These are phyloP conservation scores for Molorchus minor DNA, from an alignment of 2,888 invertebrate genomes.

Conservation along the genomic window DNA sequence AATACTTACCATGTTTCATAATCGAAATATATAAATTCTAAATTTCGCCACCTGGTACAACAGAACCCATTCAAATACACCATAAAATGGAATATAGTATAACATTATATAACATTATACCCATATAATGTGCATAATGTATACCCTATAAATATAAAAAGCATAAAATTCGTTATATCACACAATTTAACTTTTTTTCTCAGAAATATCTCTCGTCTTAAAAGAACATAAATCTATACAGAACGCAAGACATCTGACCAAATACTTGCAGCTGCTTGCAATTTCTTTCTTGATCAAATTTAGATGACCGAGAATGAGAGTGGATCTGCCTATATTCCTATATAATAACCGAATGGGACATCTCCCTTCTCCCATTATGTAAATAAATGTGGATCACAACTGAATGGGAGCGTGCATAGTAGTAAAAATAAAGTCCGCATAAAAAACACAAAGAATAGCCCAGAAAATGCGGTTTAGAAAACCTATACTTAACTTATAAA, in stretches of 20 bases:
- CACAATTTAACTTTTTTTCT: slow-evolving; percentile 1
- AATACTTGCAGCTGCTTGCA: slow-evolving; percentile 25
- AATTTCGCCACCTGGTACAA: no score
- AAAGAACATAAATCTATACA: slow-evolving; percentile 12
- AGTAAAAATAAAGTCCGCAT: slow-evolving; percentile 37
- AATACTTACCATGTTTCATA: no score
- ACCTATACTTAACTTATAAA: slow-evolving; percentile 29
- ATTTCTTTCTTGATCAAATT: slow-evolving; percentile 21
- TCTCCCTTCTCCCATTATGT: slow-evolving; percentile 45
- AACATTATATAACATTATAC: background rate
- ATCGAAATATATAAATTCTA: no score
- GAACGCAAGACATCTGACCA: slow-evolving; percentile 21
- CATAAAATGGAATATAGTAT: no score
- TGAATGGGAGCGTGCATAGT: slow-evolving; percentile 48
- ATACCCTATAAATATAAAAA: background rate
- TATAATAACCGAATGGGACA: slow-evolving; percentile 16
- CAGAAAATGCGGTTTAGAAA: slow-evolving; percentile 35
- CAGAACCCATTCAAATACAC: no score
- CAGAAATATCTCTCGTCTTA: slow-evolving; percentile 16
- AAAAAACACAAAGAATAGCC: slow-evolving; percentile 35
- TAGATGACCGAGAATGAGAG: slow-evolving; percentile 14
- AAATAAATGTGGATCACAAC: slow-evolving; percentile 49
- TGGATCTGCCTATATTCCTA: slow-evolving; percentile 19
- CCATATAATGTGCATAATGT: background rate
- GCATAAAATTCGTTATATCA: slow-evolving; percentile 12